phyloP scores from a whole-genome alignment of 2,888 invertebrate species.

The Sminthurinus aureus region DNA sequence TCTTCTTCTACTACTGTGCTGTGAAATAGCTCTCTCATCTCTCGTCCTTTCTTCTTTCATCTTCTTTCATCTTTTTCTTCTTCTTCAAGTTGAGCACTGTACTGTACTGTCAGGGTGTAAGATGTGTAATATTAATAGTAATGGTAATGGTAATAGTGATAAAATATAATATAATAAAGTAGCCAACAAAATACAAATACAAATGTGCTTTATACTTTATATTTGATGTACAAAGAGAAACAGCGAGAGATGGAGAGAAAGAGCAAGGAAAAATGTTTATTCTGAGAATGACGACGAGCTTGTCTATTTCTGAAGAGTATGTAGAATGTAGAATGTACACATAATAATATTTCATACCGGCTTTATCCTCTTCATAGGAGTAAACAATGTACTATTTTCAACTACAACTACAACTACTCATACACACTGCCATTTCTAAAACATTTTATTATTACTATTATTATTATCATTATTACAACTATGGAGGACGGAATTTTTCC shows the following conservation, averaged over 20 bases:
- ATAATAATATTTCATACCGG: background rate
- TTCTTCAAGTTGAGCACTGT: background rate
- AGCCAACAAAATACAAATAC: constrained; percentile 4
- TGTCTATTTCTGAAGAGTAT: no score
- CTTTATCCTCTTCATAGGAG: background rate
- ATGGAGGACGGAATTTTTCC: background rate
- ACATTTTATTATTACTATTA: no score
- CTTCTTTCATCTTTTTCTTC: background rate
- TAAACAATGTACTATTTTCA: background rate
- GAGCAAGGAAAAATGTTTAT: constrained; percentile 7
- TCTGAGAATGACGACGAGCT: constrained; percentile 1
- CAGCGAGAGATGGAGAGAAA: background rate
- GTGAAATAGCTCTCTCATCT: background rate
- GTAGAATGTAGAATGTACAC: background rate
- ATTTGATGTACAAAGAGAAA: background rate
- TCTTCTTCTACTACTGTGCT: background rate
- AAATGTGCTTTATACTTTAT: background rate
- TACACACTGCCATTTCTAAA: background rate
- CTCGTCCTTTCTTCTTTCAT: constrained; percentile 8
- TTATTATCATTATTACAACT: background rate
- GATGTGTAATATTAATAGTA: no score
- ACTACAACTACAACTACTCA: background rate
- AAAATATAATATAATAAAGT: constrained; percentile 18
- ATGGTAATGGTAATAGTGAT: background rate
- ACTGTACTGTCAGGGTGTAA: no score